A percentile compares a stretch with the other conserved stretches of the same genome.
phyloP scores from a whole-genome alignment of 2,888 invertebrate species.

The Tryphoninae sp. region DNA sequence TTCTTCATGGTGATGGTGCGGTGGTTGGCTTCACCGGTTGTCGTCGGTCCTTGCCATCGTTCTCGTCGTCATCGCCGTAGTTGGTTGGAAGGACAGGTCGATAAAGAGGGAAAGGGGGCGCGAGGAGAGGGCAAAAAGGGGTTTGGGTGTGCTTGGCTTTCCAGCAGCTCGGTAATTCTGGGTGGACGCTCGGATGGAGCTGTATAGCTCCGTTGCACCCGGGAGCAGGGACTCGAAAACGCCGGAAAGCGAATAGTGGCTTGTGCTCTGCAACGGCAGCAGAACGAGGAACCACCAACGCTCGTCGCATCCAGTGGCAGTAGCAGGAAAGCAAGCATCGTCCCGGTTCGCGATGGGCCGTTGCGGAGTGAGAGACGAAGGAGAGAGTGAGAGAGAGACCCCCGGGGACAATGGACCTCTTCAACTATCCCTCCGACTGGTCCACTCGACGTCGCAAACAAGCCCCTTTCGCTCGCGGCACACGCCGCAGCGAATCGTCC shows the following conservation, averaged over 20 bases:
- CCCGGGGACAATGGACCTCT: slow-evolving; percentile 74
- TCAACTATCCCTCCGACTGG: slow-evolving; percentile 71
- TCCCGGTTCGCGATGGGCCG: slow-evolving; percentile 63
- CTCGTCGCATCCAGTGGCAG: slow-evolving; percentile 34
- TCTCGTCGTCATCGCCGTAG: slow-evolving; percentile 44
- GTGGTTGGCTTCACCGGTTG: slow-evolving; percentile 45
- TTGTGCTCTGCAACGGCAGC: slow-evolving; percentile 59
- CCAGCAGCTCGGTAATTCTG: slow-evolving; percentile 55
- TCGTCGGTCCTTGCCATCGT: slow-evolving; percentile 32
- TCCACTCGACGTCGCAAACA: slow-evolving; percentile 77
- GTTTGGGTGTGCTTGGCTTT: slow-evolving; percentile 8
- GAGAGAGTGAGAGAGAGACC: slow-evolving; percentile 26
- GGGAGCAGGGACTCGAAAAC: slow-evolving; percentile 63
- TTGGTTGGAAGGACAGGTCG: slow-evolving; percentile 59
- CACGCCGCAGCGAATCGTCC: slow-evolving; percentile 45
- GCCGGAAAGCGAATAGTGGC: slow-evolving; percentile 73
- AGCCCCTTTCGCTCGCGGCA: slow-evolving; percentile 70
- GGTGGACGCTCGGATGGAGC: slow-evolving; percentile 55
- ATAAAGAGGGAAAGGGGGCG: slow-evolving; percentile 44
- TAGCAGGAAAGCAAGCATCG: slow-evolving; percentile 52
- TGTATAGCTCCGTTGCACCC: slow-evolving; percentile 41
- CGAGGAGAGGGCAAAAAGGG: background rate
- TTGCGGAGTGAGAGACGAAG: slow-evolving; percentile 53
- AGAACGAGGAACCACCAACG: slow-evolving; percentile 52
- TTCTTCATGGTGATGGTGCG: slow-evolving; percentile 50